Evolutionary conservation across 2,113 vertebrate species (phyloP), one percentile per base, ranked within the genome.

Genomic region (Struthidea cinerea): DNA sequence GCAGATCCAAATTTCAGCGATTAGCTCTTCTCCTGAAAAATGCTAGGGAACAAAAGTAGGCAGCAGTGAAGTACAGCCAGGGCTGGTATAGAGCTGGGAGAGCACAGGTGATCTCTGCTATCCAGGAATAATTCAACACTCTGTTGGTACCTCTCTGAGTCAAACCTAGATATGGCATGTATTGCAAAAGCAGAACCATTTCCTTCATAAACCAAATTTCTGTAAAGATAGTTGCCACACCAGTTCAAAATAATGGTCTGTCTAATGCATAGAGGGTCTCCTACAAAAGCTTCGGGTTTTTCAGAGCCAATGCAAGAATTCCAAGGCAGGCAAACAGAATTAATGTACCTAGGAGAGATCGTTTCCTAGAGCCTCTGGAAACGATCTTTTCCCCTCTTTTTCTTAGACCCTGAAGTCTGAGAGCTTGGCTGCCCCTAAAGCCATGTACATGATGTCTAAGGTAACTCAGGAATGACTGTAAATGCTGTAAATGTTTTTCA

Each of bases 261-360:
- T 13, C 15, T 73, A 41, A 60, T 3, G 20, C 3, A 0, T 12
- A 35, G 16, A 6, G 3, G 13, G 9, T 8, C 16, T 73, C n/a
- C 46, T 35, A 61, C 7, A 13, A 83, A 56, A 90, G 41, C 41
- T 46, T 77, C 49, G 55, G 13, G 2, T 5, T 32, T 93, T 69
- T 70, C 20, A 67, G 41, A 39, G 30, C n/a, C 76, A 89, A n/a
- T 24, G 28, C 32, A 75, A 63, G 70, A 75, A 90, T 33, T 23
- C 39, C 11, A 11, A 32, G 35, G 19, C 30, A 81, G 32, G 17
- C 12, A 74, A 90, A 59, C 0, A 60, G 35, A 55, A 74, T 55
- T 65, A 70, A 67, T 4, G 3, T 16, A 22, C 0, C 0, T 6
- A 47, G 21, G 30, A 60, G 28, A 92, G 5, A 55, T 10, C 0